Percentiles rank a stretch among this genome's conserved stretches.
Conservation (phyloP, 2,888 invertebrate genomes). For the Chloromyia formosa region DNA sequence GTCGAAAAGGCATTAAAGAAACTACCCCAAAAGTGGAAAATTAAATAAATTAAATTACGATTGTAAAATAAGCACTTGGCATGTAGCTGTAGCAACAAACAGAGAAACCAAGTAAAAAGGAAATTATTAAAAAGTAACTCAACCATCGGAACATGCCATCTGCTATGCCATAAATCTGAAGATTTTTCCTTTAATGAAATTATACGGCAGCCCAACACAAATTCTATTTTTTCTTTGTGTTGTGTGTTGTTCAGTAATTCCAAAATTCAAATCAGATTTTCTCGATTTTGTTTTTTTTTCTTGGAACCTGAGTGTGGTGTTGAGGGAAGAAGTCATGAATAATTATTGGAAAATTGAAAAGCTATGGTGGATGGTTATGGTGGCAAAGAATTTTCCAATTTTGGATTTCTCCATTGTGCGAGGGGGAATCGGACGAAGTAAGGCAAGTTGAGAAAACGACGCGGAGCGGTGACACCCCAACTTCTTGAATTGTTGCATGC, state of each 20-base stretch:
- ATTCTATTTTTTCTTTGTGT: too few relatives aligned
- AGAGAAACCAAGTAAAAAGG: neutral
- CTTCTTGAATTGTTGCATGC: neutral
- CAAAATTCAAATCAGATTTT: constrained; percentile 34
- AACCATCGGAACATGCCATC: neutral
- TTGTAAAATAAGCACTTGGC: too few relatives aligned
- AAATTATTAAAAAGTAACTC: constrained; percentile 10
- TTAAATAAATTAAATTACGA: too few relatives aligned
- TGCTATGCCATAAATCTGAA: constrained; percentile 26
- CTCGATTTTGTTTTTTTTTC: neutral
- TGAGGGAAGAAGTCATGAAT: constrained; percentile 34
- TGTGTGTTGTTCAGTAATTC: neutral
- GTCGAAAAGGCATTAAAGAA: too few relatives aligned
- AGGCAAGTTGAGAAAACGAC: too few relatives aligned
- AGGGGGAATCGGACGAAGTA: neutral
- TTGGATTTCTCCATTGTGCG: neutral
- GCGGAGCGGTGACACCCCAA: constrained; percentile 2
- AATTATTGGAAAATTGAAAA: constrained; percentile 39
- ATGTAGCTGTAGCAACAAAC: too few relatives aligned
- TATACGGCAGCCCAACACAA: neutral
- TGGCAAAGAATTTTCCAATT: constrained; percentile 27
- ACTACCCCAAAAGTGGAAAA: too few relatives aligned
- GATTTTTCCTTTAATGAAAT: constrained; percentile 27
- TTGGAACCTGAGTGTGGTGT: neutral
- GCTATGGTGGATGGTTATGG: neutral